Evolutionary conservation across 2,113 vertebrate species (phyloP), one percentile per base, ranked within the genome.

Genomic region (Regulus satrapa): DNA sequence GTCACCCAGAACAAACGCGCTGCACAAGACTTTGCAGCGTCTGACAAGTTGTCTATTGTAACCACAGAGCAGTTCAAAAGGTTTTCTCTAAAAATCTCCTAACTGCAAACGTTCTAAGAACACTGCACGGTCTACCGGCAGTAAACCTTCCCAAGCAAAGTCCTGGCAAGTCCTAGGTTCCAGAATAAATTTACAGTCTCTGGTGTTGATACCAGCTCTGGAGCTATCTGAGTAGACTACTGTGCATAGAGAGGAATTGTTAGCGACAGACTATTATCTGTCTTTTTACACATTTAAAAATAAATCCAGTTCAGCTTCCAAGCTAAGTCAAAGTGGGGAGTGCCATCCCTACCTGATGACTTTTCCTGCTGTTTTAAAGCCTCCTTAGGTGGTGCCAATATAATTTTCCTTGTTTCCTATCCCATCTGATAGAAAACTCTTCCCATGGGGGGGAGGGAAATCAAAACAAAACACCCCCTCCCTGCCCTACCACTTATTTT

Each of bases 361-460:
- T 95, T 75, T 84, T 82, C 51, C 69, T 90, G 79, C 67, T 85
- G 52, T 73, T 91, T 90, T 87, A 90, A 92, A 82, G 62, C 41
- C 54, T 82, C 64, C 67, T 89, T 88, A 77, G 76, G 62, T 4
- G 9, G 7, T 88, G 51, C 86, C 67, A 90, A 8, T 87, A 46
- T 66, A 8, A 29, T 81, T 92, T 94, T 94, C 52, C 52, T 92
- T 88, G 85, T 89, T 92, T 94, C 69, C 88, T 45, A 45, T 94
- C 94, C 89, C 95, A 84, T 97, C 89, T 96, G 89, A 92, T 95
- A 94, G 81, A 90, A 79, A 82, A 64, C 61, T 92, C 69, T 95
- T 96, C 92, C 86, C 82, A 73, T 80, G 52, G 24, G 3, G 3
- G 46, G 67, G 73, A 76, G 54, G 45, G 80, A 94, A 86, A 66